phyloP scores from a whole-genome alignment of 2,113 vertebrate genomes.

The Barnardius zonarius region DNA sequence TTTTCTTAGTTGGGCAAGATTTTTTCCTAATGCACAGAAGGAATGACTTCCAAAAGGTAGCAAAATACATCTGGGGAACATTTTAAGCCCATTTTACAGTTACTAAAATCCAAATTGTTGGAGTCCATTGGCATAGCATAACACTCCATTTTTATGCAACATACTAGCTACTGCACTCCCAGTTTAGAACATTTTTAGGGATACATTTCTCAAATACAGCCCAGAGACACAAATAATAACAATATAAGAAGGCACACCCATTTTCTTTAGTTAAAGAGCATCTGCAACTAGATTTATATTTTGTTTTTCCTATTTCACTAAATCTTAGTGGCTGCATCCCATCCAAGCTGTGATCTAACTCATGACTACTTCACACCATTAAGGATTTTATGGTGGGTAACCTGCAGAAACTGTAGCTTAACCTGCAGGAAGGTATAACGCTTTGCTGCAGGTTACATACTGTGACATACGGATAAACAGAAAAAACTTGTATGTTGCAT shows the following conservation, averaged over 20 bases:
- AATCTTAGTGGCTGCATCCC: neutral
- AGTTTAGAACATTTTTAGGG: neutral
- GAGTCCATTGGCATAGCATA: neutral
- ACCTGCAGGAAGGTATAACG: neutral
- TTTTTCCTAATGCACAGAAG: neutral
- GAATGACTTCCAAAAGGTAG: neutral
- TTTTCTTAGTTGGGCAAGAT: neutral
- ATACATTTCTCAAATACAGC: neutral
- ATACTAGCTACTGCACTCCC: neutral
- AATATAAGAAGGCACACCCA: neutral
- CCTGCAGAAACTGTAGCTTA: neutral
- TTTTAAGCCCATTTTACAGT: neutral
- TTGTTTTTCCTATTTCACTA: neutral
- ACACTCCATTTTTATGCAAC: neutral
- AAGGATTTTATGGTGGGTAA: neutral
- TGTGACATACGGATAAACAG: neutral
- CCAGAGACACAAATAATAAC: neutral
- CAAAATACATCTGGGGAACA: conserved; percentile 3
- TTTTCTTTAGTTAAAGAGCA: neutral
- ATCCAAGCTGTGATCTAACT: neutral
- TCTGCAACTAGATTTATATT: neutral
- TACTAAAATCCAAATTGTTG: neutral
- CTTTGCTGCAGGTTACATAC: neutral
- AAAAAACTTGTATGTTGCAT: neutral
- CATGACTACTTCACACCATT: neutral